Base-by-base conservation (phyloP, 2,113 vertebrate species). In the Xiphophorus couchianus region DNA sequence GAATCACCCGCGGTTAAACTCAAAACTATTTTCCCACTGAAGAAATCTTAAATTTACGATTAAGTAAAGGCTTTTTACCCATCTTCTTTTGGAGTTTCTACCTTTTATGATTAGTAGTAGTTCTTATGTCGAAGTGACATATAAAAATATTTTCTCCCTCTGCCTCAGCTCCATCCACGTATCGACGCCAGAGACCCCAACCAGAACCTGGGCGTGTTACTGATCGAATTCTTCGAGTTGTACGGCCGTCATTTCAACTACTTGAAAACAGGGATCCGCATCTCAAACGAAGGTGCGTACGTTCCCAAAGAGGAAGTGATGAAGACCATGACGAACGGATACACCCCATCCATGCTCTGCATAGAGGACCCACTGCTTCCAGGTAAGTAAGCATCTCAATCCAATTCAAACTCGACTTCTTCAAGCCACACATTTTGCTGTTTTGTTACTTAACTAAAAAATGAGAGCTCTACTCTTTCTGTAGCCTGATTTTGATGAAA, bases 201-300 rank as follows among this genome's bases (percentile, higher is more conserved):
- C 80, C 96, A 96, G 88, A 99, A 99, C 92, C 94, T 98, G 86
- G 98, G 98, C 81, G 94, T 98, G 92, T 94, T 99, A 93, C 95
- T 99, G 90, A 99, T 99, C 81, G 98, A 99, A 91, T 99, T 99
- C 95, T 99, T 99, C 88, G 97, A 99, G 94, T 93, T 99, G 69
- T 99, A 98, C 73, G 98, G 98, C 82, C 96, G 97, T 86, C 97
- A 99, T 91, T 99, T 99, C 90, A 99, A 99, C 94, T 99, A 99
- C 92, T 92, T 98, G 94, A 98, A 99, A 94, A 98, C 98, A 62
- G 98, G 97, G 81, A 98, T 99, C 84, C 96, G 98, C 87, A 98
- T 99, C 92, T 97, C 96, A 90, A 96, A 98, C 71, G 97, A 97
- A 58, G 98, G 98, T 3, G 97, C 97, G 27, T 99, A 99, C 10